Evolutionary conservation across 2,888 invertebrate genomes (phyloP), one percentile per base, ranked within the genome.

Genomic region (Callimorpha dominula): DNA sequence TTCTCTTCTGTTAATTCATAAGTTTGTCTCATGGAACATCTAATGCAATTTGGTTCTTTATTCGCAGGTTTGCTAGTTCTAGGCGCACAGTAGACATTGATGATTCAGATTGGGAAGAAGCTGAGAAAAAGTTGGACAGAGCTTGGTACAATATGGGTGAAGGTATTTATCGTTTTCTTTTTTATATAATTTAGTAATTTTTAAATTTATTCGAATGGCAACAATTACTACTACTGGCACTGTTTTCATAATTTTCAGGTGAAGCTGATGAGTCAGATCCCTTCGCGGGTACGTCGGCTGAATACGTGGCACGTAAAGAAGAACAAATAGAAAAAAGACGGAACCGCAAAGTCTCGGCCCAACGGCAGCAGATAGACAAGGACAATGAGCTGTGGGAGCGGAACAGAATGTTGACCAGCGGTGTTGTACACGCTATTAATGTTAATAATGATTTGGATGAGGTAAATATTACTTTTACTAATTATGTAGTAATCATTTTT

Each of bases 371-470:
- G 95, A 99, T 99, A 85, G 99, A 99, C 93, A 98, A 98, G 93
- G 99, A 99, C 95, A 99, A 99, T 92, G 99, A 99, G 90, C 96
- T 99, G 83, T 99, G 99, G 99, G 99, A 99, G 93, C 97, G 99
- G 43, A 99, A 99, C 96, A 97, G 99, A 79, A 99, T 99, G 99
- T 96, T 99, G 46, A 98, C 99, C 9, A 98, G 98, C 49, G 98
- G 99, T 31, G 99, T 99, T 0, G 99, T 99, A 0, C 98, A 98
- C 88, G 97, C 98, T 49, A 97, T 98, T 60, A 98, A 98, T 86
- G 97, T 98, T 49, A 98, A 97, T 89, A 98, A 99, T 84, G 99
- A 99, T 90, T 97, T 98, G 89, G 99, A 99, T 86, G 99, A 99
- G 93, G 96, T 95, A 67, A 73, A 82, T 52, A 42, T 20, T 11